Percentiles rank a stretch among this genome's conserved stretches.
Evolutionary conservation across 2,797 vertebrate genomes (phyloP).

Genomic region (Xenopus petersii): DNA sequence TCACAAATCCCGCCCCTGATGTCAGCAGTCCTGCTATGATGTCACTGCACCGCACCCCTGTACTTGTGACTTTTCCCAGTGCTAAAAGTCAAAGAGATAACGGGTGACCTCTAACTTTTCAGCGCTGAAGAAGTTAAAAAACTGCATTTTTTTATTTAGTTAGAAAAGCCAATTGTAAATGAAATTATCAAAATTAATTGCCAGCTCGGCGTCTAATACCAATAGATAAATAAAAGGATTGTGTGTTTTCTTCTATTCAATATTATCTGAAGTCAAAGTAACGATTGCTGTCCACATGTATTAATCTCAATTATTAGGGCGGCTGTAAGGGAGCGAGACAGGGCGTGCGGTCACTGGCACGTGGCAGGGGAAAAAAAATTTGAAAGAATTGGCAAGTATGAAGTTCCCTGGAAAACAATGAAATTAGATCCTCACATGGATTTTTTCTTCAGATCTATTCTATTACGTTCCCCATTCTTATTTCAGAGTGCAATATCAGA

Average conservation of each 20-base stretch:
- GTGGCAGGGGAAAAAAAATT: not conserved
- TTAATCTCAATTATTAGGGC: slow-evolving; percentile 17
- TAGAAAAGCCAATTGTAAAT: slow-evolving; percentile 26
- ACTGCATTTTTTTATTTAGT: slow-evolving; percentile 9
- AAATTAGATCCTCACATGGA: slow-evolving; percentile 4
- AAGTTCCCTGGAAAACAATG: slow-evolving; percentile 10
- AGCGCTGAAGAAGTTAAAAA: not conserved
- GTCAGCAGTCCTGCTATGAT: no score
- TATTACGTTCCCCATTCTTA: not conserved
- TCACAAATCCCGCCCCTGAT: no score
- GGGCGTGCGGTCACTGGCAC: not conserved
- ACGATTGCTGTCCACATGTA: slow-evolving; percentile 19
- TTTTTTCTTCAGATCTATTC: slow-evolving; percentile 9
- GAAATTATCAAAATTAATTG: slow-evolving; percentile 6
- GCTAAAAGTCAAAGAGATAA: no score
- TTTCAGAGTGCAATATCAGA: slow-evolving; percentile 12
- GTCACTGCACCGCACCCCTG: no score
- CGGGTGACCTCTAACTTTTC: no score
- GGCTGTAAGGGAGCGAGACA: slow-evolving; percentile 4
- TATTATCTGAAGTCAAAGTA: slow-evolving; percentile 32
- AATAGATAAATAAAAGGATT: slow-evolving; percentile 6
- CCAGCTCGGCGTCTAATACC: no score
- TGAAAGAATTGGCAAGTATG: not conserved
- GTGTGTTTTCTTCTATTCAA: slow-evolving; percentile 13
- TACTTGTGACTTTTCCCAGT: no score